phyloP scores from a whole-genome alignment of 1,140 invertebrate genomes.

The Calliphora vicina region DNA sequence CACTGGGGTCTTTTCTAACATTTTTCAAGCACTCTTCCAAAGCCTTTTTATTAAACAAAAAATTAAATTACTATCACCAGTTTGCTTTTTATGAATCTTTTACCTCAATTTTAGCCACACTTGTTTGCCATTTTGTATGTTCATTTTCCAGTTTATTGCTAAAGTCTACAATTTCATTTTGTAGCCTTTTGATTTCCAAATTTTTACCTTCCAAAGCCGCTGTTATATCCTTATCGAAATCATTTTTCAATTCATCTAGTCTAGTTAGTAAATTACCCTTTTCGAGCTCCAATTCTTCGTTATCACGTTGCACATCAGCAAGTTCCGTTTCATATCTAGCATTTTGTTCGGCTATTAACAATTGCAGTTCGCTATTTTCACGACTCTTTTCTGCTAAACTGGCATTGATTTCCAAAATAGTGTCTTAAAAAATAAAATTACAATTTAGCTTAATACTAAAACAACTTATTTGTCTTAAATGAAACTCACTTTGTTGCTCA shows the following conservation, averaged over 20 bases:
- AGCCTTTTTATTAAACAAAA: slow-evolving; percentile 38
- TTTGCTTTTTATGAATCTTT: neutral
- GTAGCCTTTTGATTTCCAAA: slow-evolving; percentile 60
- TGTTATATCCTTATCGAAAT: slow-evolving; percentile 55
- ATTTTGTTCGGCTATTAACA: slow-evolving; percentile 64
- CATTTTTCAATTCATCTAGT: slow-evolving; percentile 60
- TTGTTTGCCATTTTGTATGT: slow-evolving; percentile 54
- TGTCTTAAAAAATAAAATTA: slow-evolving; percentile 46
- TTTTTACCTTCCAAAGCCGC: slow-evolving; percentile 59
- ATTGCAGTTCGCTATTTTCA: slow-evolving; percentile 66
- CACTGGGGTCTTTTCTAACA: slow-evolving; percentile 62
- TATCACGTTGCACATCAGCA: slow-evolving; percentile 54
- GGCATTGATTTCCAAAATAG: slow-evolving; percentile 65
- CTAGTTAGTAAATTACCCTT: slow-evolving; percentile 64
- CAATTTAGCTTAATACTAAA: too few species aligned
- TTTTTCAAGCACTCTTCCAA: slow-evolving; percentile 64
- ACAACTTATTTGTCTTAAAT: too few species aligned
- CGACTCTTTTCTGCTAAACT: slow-evolving; percentile 65
- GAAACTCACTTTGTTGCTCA: slow-evolving; percentile 67
- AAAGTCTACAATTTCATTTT: slow-evolving; percentile 52
- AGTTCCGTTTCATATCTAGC: slow-evolving; percentile 59
- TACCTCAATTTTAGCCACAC: slow-evolving; percentile 56
- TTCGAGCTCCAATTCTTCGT: slow-evolving; percentile 56
- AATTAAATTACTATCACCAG: neutral
- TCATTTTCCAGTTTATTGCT: slow-evolving; percentile 50